Conservation (phyloP, 2,888 invertebrate species). For the Machimus atricapillus region DNA sequence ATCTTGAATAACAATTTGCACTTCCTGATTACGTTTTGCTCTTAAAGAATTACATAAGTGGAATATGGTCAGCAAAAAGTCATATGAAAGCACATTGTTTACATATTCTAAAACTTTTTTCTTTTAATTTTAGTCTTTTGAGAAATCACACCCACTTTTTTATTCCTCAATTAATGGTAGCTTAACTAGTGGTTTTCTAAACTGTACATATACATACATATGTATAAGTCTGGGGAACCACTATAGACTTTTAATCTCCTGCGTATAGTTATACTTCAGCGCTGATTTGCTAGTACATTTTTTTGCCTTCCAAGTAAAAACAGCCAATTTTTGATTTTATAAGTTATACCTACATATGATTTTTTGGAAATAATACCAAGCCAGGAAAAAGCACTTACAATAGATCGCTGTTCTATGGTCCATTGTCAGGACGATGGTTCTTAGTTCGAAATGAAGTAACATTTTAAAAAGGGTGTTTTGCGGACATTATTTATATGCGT, state of each 20-base stretch:
- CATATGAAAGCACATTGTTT: too few relatives aligned
- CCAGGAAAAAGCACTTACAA: background rate
- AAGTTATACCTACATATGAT: background rate
- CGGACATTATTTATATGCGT: background rate
- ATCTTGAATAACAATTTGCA: too few relatives aligned
- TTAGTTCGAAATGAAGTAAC: background rate
- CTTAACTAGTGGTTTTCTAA: background rate
- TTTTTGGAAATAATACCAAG: background rate
- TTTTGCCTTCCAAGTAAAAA: background rate
- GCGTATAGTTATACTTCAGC: background rate
- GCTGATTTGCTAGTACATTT: background rate
- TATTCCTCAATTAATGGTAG: background rate
- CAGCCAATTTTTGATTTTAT: background rate
- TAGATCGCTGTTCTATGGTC: background rate
- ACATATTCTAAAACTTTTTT: too few relatives aligned
- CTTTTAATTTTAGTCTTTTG: too few relatives aligned
- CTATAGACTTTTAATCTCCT: background rate
- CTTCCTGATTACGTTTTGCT: too few relatives aligned
- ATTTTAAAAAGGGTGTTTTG: background rate
- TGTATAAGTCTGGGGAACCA: background rate
- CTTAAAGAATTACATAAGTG: too few relatives aligned
- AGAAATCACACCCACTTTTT: too few relatives aligned
- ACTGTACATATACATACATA: too few relatives aligned
- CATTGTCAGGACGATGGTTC: background rate
- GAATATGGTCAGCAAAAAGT: too few relatives aligned